phyloP scores from a whole-genome alignment of 2,113 vertebrate species.

The Carettochelys insculpta region DNA sequence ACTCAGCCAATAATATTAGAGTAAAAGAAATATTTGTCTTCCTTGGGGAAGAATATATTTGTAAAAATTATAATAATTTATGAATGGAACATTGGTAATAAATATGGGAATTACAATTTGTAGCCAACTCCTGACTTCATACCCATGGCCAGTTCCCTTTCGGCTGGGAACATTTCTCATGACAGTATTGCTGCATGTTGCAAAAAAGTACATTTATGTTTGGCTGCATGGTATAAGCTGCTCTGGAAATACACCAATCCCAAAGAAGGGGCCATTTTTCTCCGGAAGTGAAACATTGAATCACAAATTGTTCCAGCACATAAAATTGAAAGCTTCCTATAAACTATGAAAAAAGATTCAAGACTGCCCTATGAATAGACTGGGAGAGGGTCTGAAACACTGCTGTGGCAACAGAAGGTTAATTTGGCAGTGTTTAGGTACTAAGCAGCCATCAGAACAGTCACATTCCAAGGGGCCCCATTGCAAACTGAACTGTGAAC shows the following conservation, averaged over 20 bases:
- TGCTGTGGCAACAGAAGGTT: slow-evolving; percentile 46
- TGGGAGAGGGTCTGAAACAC: slow-evolving; percentile 49
- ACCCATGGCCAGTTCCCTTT: not conserved
- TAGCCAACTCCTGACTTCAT: not conserved
- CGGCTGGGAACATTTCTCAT: slow-evolving; percentile 16
- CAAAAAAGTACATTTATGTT: not conserved
- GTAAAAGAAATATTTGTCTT: not conserved
- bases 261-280: slow-evolving; percentile 19
- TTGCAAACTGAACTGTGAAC: slow-evolving; percentile 49
- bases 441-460: slow-evolving; percentile 37
- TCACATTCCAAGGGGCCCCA: slow-evolving; percentile 54
- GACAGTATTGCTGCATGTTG: not conserved
- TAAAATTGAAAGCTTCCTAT: slow-evolving; percentile 22
- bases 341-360: slow-evolving; percentile 30
- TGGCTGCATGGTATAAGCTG: not conserved
- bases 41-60: not conserved
- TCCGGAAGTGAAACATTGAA: not conserved
- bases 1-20: not conserved
- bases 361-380: slow-evolving; percentile 12
- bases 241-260: slow-evolving; percentile 7
- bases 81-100: slow-evolving; percentile 14
- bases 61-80: not conserved
- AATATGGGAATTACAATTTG: slow-evolving; percentile 8
- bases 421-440: slow-evolving; percentile 54
- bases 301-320: slow-evolving; percentile 13